Evolutionary conservation across 30 jellyfish, hydroid and myxozoan species (phyloP).

Genomic region (Cassiopea xamachana): DNA sequence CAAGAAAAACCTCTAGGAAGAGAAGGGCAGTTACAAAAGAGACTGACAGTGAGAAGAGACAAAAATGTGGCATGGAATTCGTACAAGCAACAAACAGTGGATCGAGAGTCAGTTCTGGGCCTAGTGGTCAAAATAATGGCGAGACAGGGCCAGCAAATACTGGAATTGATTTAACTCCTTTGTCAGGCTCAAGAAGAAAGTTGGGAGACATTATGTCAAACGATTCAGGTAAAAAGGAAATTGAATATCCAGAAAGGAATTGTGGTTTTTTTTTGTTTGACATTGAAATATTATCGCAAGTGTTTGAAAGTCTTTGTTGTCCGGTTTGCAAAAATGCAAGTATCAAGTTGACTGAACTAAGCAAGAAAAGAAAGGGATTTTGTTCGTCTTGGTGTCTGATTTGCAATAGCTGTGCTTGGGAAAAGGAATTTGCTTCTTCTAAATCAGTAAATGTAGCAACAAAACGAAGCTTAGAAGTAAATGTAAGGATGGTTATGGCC

Average conservation of each 20-base stretch:
- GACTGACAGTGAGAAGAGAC: neutral
- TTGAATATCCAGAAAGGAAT: too few species aligned
- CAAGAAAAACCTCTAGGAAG: conserved; percentile 9
- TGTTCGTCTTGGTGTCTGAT: neutral
- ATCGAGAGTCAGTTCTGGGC: too few species aligned
- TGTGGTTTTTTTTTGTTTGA: conserved; percentile 2
- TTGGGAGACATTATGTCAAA: too few species aligned
- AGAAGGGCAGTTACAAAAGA: neutral
- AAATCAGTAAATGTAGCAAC: conserved; percentile 1
- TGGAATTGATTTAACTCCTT: too few species aligned
- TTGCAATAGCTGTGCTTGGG: conserved; percentile 14
- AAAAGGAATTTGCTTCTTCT: neutral
- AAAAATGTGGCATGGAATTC: neutral
- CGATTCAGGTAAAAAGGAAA: too few species aligned
- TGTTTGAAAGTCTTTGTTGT: conserved; percentile 7
- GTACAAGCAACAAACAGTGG: neutral
- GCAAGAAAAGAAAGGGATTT: conserved; percentile 1
- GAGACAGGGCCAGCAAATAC: too few species aligned
- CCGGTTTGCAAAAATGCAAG: conserved; percentile 1
- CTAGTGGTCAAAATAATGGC: too few species aligned
- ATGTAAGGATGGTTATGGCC: conserved; percentile 11
- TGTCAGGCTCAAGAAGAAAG: too few species aligned
- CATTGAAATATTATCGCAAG: neutral
- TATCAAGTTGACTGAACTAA: neutral
- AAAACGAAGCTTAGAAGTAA: conserved; percentile 6